Conservation (phyloP, 1,140 invertebrate species). For the Zaprionus ornatus region DNA sequence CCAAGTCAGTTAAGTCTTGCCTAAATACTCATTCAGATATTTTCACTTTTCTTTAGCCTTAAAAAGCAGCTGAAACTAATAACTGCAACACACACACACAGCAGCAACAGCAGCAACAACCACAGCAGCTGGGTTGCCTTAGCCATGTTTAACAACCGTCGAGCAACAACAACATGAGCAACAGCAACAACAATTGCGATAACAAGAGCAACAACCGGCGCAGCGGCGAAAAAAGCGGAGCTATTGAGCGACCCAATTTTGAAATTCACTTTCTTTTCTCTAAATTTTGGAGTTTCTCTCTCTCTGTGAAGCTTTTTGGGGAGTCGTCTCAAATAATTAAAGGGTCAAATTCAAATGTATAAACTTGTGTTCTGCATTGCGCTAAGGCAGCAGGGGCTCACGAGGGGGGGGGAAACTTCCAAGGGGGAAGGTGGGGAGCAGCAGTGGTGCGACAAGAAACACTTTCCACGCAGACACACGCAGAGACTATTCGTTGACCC, state of each 20-base stretch:
- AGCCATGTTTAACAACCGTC: constrained; percentile 30
- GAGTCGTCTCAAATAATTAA: constrained; percentile 56
- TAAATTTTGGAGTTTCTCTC: constrained; percentile 53
- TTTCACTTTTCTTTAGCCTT: constrained; percentile 44
- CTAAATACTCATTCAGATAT: background rate
- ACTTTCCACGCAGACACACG: constrained; percentile 53
- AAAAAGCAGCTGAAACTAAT: constrained; percentile 15
- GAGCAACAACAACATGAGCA: no score
- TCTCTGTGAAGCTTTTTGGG: background rate
- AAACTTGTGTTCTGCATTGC: constrained; percentile 39
- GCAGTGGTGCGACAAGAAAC: constrained; percentile 30
- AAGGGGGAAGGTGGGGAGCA: background rate
- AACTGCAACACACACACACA: constrained; percentile 26
- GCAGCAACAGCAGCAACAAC: constrained; percentile 46
- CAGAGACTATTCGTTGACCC: constrained; percentile 65
- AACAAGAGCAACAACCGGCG: constrained; percentile 1
- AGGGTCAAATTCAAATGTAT: constrained; percentile 74
- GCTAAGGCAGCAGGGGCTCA: no score
- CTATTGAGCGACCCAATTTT: constrained; percentile 61
- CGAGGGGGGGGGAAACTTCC: constrained; percentile 1
- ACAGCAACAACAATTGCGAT: background rate
- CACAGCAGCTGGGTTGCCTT: constrained; percentile 48
- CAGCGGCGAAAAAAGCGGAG: constrained; percentile 1
- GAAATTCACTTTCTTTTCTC: constrained; percentile 72
- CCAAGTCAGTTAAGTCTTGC: background rate